Base-by-base conservation (phyloP, 2,888 invertebrate species). In the Arenicola marina region DNA sequence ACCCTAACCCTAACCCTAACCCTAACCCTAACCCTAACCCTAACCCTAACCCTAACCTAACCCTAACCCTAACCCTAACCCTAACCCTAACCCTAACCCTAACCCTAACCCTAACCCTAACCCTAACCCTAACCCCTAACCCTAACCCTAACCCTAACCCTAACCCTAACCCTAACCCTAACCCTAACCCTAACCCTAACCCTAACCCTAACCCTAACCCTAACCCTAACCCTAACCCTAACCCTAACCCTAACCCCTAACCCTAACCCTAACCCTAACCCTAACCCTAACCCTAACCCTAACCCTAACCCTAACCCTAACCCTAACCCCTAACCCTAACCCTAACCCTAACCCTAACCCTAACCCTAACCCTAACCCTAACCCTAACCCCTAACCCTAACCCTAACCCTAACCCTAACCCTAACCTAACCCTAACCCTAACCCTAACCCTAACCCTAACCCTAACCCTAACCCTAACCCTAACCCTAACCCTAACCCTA, bases 211-310 rank as follows among this genome's bases (percentile, higher is more conserved):
- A 68, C 62, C 68, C 63, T 62, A 68, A 66, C 69, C 68, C 68
- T 68, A 66, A 68, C 66, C 65, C 70, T 66, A 61, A 66, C 65
- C 61, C 61, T 61, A 68, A 69, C 69, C 69, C 65, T 69, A 69
- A 69, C n/a, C n/a, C n/a, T n/a, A n/a, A n/a, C n/a, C n/a, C n/a
- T n/a, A n/a, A n/a, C n/a, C n/a, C n/a, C n/a, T n/a, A n/a, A n/a
- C n/a, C n/a, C n/a, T n/a, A n/a, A n/a, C n/a, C n/a, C n/a, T n/a
- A n/a, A n/a, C n/a, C 65, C 66, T 65, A 61, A 67, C 61, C 62
- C 65, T 65, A 62, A 62, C 57, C 60, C 67, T 65, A 67, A 67
- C 66, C 67, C 69, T 63, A 64, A 66, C 61, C 68, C 66, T 59
- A 64, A 63, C 61, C 61, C 61, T 61, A 61, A 63, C 59, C 65